A percentile compares a stretch with the other conserved stretches of the same genome.
Conservation (phyloP, 2,888 invertebrate genomes). For the Mamestra brassicae region DNA sequence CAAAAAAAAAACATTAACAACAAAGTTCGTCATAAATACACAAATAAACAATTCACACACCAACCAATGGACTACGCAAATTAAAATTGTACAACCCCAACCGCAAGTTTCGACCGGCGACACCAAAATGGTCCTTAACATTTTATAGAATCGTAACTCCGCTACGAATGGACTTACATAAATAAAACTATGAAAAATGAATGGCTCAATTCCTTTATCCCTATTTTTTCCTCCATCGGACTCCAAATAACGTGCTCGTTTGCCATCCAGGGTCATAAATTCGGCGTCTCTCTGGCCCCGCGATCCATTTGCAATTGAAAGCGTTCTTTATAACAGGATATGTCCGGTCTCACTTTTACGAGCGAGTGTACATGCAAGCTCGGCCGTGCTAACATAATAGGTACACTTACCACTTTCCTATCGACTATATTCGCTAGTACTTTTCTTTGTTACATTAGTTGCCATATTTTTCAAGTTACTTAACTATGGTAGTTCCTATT, state of each 20-base stretch:
- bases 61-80: slow-evolving; percentile 31
- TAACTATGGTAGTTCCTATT: not conserved
- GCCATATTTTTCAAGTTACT: not conserved
- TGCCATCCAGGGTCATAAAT: slow-evolving; percentile 85
- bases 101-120: slow-evolving; percentile 50
- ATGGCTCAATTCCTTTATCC: slow-evolving; percentile 84
- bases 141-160: slow-evolving; percentile 80
- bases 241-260: slow-evolving; percentile 85
- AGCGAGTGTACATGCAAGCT: slow-evolving; percentile 66
- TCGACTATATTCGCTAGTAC: slow-evolving; percentile 38
- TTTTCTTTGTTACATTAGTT: slow-evolving; percentile 36
- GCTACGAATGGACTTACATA: slow-evolving; percentile 81
- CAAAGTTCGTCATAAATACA: not conserved
- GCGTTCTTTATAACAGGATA: slow-evolving; percentile 87
- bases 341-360: slow-evolving; percentile 86
- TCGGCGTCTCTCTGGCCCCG: slow-evolving; percentile 81
- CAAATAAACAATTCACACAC: slow-evolving; percentile 12
- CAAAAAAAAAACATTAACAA: not conserved
- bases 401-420: slow-evolving; percentile 54
- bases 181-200: slow-evolving; percentile 87
- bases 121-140: slow-evolving; percentile 65
- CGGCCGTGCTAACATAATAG: slow-evolving; percentile 47
- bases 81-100: slow-evolving; percentile 54
- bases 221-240: slow-evolving; percentile 83
- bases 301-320: slow-evolving; percentile 89